These are phyloP conservation scores for Nesogale talazaci DNA, from an alignment of 2,113 vertebrate genomes.

Conservation along the genomic window DNA sequence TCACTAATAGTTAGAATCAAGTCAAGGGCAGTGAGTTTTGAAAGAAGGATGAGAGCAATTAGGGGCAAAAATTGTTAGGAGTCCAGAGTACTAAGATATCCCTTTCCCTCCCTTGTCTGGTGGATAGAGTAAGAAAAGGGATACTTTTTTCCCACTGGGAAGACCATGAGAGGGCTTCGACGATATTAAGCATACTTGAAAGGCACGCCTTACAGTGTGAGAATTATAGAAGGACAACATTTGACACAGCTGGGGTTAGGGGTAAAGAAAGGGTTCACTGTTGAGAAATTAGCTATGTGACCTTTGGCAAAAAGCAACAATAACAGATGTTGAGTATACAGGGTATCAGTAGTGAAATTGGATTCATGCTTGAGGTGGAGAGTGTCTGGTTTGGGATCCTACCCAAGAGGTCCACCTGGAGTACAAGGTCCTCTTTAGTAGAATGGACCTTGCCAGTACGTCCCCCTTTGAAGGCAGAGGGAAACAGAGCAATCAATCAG, in stretches of 20 bases:
- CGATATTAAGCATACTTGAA: background rate
- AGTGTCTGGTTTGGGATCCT: background rate
- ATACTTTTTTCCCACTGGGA: background rate
- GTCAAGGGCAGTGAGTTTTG: too few relatives aligned
- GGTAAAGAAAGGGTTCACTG: background rate
- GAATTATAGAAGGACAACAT: background rate
- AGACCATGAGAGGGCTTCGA: background rate
- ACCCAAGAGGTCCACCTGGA: background rate
- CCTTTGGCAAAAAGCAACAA: too few relatives aligned
- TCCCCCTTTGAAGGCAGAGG: background rate
- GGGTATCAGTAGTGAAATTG: background rate
- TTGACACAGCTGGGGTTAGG: background rate
- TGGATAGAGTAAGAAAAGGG: background rate
- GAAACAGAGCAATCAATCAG: background rate
- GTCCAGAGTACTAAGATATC: too few relatives aligned
- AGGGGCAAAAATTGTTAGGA: too few relatives aligned
- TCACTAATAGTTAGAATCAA: too few relatives aligned
- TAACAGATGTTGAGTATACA: too few relatives aligned
- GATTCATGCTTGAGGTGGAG: background rate
- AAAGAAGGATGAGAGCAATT: too few relatives aligned
- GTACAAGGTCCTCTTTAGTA: background rate
- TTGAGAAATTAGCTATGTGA: background rate
- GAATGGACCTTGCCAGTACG: background rate
- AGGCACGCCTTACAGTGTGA: background rate
- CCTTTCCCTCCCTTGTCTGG: background rate